phyloP scores from a whole-genome alignment of 2,113 vertebrate genomes.

The Catagonus wagneri region DNA sequence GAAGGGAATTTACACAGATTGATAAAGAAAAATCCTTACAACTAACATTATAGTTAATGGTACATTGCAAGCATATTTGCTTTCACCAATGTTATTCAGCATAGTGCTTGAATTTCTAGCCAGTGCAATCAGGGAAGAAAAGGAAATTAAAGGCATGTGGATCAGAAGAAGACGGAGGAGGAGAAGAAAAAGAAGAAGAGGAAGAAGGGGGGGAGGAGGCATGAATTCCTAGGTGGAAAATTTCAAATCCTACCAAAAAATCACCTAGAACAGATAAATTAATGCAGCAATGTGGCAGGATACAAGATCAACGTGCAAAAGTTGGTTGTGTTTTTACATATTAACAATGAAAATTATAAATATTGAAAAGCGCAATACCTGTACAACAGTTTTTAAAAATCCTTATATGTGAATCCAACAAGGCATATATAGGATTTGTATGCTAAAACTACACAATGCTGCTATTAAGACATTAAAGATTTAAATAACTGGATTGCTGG shows the following conservation, averaged over 20 bases:
- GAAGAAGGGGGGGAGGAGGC: no score
- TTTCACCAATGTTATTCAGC: background rate
- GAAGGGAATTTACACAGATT: background rate
- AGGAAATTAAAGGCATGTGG: background rate
- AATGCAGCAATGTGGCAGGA: background rate
- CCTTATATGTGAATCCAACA: background rate
- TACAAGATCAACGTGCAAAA: background rate
- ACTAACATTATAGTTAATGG: background rate
- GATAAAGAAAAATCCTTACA: background rate
- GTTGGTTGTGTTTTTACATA: background rate
- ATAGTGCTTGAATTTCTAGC: background rate
- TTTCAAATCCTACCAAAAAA: background rate
- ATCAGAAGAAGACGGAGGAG: background rate
- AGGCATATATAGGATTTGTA: background rate
- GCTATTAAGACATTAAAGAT: background rate
- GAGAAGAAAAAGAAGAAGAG: no score
- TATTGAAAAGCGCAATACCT: background rate
- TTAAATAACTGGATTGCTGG: background rate
- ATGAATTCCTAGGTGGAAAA: background rate
- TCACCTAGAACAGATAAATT: background rate
- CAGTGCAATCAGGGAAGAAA: background rate
- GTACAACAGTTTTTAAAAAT: background rate
- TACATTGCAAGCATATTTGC: background rate
- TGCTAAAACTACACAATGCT: background rate
- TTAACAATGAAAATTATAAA: background rate